Percentiles rank a stretch among this genome's conserved stretches.
Evolutionary conservation across 2,113 vertebrate genomes (phyloP).

Genomic region (Cebus imitator): DNA sequence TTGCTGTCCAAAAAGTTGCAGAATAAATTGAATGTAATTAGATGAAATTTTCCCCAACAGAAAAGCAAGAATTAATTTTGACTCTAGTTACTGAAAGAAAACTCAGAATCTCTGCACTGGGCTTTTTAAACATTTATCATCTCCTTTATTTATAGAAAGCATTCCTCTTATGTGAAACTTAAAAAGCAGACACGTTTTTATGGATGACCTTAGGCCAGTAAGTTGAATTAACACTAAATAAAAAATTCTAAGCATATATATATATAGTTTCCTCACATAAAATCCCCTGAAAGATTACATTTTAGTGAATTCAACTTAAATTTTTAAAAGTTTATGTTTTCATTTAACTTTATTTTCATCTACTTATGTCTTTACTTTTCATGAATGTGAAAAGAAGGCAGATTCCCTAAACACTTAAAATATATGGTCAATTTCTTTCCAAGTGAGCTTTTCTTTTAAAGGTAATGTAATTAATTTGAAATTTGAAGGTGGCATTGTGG

Average conservation of each 20-base stretch:
- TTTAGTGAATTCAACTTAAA: slow-evolving; percentile 8
- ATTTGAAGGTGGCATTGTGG: background rate
- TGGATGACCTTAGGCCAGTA: slow-evolving; percentile 26
- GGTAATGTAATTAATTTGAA: slow-evolving; percentile 44
- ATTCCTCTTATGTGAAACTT: slow-evolving; percentile 21
- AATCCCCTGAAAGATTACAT: slow-evolving; percentile 27
- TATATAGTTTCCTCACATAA: slow-evolving; percentile 17
- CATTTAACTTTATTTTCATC: slow-evolving; percentile 31
- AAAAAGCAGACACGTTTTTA: background rate
- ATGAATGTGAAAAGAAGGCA: background rate
- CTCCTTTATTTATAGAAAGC: slow-evolving; percentile 24
- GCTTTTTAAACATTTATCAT: slow-evolving; percentile 55
- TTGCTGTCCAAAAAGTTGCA: slow-evolving; percentile 54
- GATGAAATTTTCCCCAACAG: slow-evolving; percentile 58
- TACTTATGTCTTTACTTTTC: slow-evolving; percentile 34
- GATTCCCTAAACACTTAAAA: background rate
- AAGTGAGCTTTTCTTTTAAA: background rate
- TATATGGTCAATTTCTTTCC: background rate
- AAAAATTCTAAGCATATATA: slow-evolving; percentile 37
- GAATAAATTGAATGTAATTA: slow-evolving; percentile 67
- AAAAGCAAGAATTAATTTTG: slow-evolving; percentile 64
- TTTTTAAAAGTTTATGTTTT: slow-evolving; percentile 38
- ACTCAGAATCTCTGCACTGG: background rate
- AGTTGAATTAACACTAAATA: slow-evolving; percentile 27
- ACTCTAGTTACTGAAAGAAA: slow-evolving; percentile 45